Evolutionary conservation across 2,888 invertebrate genomes (phyloP).

Genomic region (Drosophila recens): DNA sequence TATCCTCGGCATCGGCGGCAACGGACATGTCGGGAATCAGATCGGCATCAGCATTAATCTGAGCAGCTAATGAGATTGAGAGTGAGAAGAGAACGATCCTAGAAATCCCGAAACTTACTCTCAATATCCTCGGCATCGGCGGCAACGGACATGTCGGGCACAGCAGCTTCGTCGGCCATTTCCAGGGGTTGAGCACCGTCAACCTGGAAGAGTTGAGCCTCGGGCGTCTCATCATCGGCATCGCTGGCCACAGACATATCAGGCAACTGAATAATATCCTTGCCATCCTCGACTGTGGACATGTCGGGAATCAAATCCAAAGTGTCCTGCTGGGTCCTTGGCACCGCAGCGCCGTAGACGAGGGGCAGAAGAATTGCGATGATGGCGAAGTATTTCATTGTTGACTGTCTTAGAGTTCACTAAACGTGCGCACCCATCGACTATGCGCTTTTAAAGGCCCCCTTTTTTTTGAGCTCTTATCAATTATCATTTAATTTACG

Average conservation of each 20-base stretch:
- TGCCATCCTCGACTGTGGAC: constrained; percentile 37
- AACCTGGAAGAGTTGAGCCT: constrained; percentile 32
- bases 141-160: constrained; percentile 60
- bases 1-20: constrained; percentile 48
- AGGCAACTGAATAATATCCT: constrained; percentile 9
- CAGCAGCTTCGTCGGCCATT: constrained; percentile 7
- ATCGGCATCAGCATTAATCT: constrained; percentile 25
- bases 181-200: constrained; percentile 7
- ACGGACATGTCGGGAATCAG: constrained; percentile 51
- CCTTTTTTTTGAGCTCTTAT: constrained; percentile 34
- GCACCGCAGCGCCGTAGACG: constrained; percentile 61
- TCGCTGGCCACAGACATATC: constrained; percentile 56
- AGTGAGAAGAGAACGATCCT: background rate
- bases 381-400: constrained; percentile 65
- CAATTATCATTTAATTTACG: constrained; percentile 47
- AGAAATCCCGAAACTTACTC: constrained; percentile 16
- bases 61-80: background rate
- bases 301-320: constrained; percentile 49
- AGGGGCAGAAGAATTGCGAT: constrained; percentile 65
- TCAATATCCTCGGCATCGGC: constrained; percentile 43
- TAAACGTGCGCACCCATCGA: constrained; percentile 34
- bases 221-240: constrained; percentile 19
- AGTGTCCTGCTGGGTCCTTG: constrained; percentile 13
- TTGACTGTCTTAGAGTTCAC: constrained; percentile 35
- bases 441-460: constrained; percentile 40